phyloP scores from a whole-genome alignment of 1,140 invertebrate genomes.

The Carcinoscorpius rotundicauda region DNA sequence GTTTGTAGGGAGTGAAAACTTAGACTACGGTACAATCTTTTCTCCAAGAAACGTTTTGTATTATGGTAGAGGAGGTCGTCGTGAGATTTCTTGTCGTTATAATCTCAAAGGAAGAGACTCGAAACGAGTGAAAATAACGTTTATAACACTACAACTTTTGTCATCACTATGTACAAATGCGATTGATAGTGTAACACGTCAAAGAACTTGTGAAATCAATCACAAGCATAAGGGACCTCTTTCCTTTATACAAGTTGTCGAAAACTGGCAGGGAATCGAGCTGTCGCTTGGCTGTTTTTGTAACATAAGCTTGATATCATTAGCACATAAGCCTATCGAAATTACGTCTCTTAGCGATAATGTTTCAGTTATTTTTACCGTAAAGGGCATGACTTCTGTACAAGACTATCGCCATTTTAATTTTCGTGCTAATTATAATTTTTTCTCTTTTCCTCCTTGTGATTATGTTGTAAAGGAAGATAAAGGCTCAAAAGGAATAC shows the following conservation, averaged over 20 bases:
- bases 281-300: conserved; percentile 54
- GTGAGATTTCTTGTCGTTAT: conserved; percentile 23
- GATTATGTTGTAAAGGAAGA: conserved; percentile 15
- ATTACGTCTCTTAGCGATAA: conserved; percentile 61
- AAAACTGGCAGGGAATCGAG: conserved; percentile 10
- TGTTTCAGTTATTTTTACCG: conserved; percentile 63
- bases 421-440: conserved; percentile 71
- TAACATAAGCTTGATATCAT: conserved; percentile 43
- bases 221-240: conserved; percentile 1
- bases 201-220: neutral
- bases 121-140: conserved; percentile 16
- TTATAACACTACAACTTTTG: conserved; percentile 15
- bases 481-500: conserved; percentile 22
- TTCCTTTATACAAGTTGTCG: conserved; percentile 3
- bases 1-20: conserved; percentile 19
- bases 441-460: conserved; percentile 54
- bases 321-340: conserved; percentile 45
- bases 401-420: conserved; percentile 70
- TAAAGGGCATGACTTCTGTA: conserved; percentile 61
- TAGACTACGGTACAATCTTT: conserved; percentile 15
- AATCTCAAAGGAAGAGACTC: conserved; percentile 18
- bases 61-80: conserved; percentile 22
- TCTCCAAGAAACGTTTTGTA: conserved; percentile 23
- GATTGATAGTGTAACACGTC: neutral
- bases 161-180: conserved; percentile 16